Evolutionary conservation across 37 sponge, comb jelly and placozoan species (phyloP), one percentile per base, ranked within the genome.

Genomic region (Eunapius fragilis): DNA sequence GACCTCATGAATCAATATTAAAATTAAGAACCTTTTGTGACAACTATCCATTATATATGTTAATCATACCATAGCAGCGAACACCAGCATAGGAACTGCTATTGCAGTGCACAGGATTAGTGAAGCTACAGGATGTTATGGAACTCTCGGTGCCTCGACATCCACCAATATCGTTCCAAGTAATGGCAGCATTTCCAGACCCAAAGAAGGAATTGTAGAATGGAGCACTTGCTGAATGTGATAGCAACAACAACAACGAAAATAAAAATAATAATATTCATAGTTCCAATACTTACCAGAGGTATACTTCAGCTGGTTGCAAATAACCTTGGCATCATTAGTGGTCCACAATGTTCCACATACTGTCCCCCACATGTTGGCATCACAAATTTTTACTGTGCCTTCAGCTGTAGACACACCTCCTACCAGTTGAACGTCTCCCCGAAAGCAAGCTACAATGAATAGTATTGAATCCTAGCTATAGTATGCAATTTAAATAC

Each of bases 381-480:
- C 48, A 38, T 41, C 24, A 31, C 78, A 86, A 23, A 86, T 28
- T 69, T 86, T 79, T 1, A 86, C 86, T 12, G 79, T 79, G 10
- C 86, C 86, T 25, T 70, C 49, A 19, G 25, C 24, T 58, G 24
- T 25, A 31, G 23, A 37, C 3, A 13, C 23, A 0, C 86, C 86
- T 31, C 86, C 86, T 0, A 79, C 79, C 22, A 86, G 71, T 24
- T 79, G 68, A 28, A 77, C 45, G 68, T 78, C 86, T 73, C 84
- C 84, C 19, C 58, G 58, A 58, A 19, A 17, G 14, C 58, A 58
- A 2, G 22, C 58, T 58, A 6, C 6, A 6, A 6, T 17, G 14
- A 12, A 45, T 4, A 45, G 9, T 11, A 45, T 11, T 45, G 9
- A 45, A 45, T 45, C 47, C 47, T 45, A 11, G 9, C 47, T 45